Conservation (phyloP, 2,797 vertebrate species). For the Zalophus californianus region DNA sequence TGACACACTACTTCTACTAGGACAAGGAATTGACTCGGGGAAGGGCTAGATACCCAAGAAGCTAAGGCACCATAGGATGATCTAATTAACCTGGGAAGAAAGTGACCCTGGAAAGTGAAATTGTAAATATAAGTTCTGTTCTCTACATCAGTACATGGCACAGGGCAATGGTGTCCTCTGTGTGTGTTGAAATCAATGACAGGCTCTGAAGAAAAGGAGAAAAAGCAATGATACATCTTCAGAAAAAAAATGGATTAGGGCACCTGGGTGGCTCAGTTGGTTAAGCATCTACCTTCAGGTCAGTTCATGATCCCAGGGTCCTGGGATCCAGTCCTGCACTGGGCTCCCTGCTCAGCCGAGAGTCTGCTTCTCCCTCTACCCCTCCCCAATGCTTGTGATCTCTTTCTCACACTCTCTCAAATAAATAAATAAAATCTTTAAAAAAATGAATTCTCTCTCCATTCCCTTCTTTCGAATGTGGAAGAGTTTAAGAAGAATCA, state of each 20-base stretch:
- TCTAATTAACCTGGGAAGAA: background rate
- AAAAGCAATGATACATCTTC: background rate
- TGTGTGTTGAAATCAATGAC: background rate
- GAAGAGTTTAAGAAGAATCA: background rate
- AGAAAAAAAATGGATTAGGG: background rate
- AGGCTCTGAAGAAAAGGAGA: background rate
- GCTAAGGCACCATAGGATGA: background rate
- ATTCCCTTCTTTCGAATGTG: background rate
- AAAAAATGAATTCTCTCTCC: background rate
- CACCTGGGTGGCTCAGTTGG: too few species aligned
- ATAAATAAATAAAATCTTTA: too few species aligned
- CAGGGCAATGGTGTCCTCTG: background rate
- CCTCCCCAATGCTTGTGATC: too few species aligned
- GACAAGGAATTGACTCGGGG: background rate
- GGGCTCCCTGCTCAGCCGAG: too few species aligned
- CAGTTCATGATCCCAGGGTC: too few species aligned
- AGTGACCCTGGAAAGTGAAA: background rate
- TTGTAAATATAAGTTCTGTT: background rate
- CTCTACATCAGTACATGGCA: background rate
- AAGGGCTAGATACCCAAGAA: background rate
- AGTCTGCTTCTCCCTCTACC: too few species aligned
- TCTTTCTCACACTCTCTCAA: too few species aligned
- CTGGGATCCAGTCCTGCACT: too few species aligned
- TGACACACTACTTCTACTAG: background rate
- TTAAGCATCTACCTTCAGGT: too few species aligned